Base-by-base conservation (phyloP, 2,888 invertebrate genomes). In the Anoncus sp. region DNA sequence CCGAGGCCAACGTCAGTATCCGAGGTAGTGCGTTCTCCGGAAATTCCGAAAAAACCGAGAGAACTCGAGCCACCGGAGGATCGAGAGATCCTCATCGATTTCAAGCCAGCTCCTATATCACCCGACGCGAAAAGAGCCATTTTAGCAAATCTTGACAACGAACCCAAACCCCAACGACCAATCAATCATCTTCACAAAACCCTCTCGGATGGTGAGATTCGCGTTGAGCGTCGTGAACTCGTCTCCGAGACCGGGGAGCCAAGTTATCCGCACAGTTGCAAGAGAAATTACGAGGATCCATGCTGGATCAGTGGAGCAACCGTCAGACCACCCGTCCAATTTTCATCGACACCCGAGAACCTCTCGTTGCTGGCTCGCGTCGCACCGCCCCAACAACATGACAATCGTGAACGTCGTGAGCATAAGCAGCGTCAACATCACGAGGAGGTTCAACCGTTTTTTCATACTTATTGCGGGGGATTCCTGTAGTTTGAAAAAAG, bases 81-180 rank as follows among this genome's bases (percentile, higher is more conserved):
- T 88, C 94, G 94, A 84, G 97, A 97, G 92, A 97, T 97, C 72
- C 95, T 97, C 79, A 97, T 97, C 82, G 96, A 97, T 89, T 97
- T 97, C 89, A 97, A 97, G 91, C 97, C 97, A 6, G 94, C 94
- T 65, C 93, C 93, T 51, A 94, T 94, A 82, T 94, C 95, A 18
- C 94, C 95, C 66, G 94, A 94, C 65, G 94, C 94, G 66, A 94
- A 94, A 77, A 55, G 62, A 53, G 71, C 75, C 43, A 67, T 78
- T 27, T 43, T 78, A 7, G 87, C 86, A 18, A 86, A 88, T 57
- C 86, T 91, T 10, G 87, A 87, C 74, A 86, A 87, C 75, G 89
- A 89, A 78, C 86, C 90, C 3, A 85, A 87, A 51, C 87, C 87
- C 4, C 85, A 84, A 20, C 93, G 93, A 38, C 92, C 92, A 87